Base-by-base conservation (phyloP, 2,888 invertebrate genomes). In the Embidobia sp. region DNA sequence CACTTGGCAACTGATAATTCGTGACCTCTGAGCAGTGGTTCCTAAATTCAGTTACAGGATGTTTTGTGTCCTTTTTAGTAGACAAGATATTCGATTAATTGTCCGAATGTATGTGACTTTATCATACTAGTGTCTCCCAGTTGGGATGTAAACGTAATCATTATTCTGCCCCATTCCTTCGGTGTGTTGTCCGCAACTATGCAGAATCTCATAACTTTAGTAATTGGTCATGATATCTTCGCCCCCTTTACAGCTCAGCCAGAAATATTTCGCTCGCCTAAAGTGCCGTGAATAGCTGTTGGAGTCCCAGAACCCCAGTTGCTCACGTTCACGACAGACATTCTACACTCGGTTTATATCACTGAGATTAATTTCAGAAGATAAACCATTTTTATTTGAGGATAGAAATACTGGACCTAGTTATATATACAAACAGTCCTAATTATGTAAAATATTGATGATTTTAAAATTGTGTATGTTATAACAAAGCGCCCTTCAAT, bases 151-250 rank as follows among this genome's bases (percentile, higher is more conserved):
- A 37, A 53, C 19, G 53, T 26, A 40, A 53, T 53, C 27, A 27
- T 53, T 37, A 53, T 53, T 53, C 13, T 53, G 6, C 26, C 15
- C 10, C 37, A 27, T 53, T 53, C 37, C 37, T 35, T 53, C 37
- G 27, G 27, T 19, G 13, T 35, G 35, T 35, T 22, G 15, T 35
- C 35, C 55, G 29, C 18, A 33, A 31, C 44, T 57, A 44, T 42
- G 44, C 57, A 44, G 19, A 33, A 31, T 31, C 55, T 55, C 55
- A 40, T 55, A 55, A 55, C 55, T 55, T 55, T 16, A 10, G 37
- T 55, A 55, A 55, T 55, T 55, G 55, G 55, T 40, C 19, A 40
- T 33, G 55, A 55, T 55, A 55, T 55, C 55, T 40, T 10, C 5
- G 37, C 13, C 35, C 19, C 27, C 40, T 55, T 55, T 40, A 27